Evolutionary conservation across 2,888 invertebrate genomes (phyloP).

Genomic region (Lasioglossum malachurum): DNA sequence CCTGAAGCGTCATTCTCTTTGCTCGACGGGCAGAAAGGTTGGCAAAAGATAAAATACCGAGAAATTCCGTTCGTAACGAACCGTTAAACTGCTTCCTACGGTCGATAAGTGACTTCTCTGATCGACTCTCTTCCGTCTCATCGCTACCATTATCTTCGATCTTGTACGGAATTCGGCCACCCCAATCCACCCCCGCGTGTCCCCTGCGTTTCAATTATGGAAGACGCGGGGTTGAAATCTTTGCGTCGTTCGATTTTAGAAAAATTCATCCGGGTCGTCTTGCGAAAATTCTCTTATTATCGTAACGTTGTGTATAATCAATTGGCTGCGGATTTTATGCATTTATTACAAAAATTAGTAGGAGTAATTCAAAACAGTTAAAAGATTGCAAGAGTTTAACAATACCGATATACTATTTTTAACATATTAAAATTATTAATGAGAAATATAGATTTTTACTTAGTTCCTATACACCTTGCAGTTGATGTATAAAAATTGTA

Average conservation of each 20-base stretch:
- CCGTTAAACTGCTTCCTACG: constrained; percentile 69
- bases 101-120: constrained; percentile 66
- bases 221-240: constrained; percentile 9
- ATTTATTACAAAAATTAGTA: too few species aligned
- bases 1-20: constrained; percentile 32
- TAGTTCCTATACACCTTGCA: too few species aligned
- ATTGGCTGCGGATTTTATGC: too few species aligned
- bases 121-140: constrained; percentile 61
- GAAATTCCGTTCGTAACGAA: constrained; percentile 70
- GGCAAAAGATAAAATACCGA: constrained; percentile 66
- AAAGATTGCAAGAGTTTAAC: too few species aligned
- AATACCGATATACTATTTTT: too few species aligned
- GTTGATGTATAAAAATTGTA: too few species aligned
- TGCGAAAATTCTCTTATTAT: background rate
- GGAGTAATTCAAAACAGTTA: too few species aligned
- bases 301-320: too few species aligned
- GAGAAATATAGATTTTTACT: too few species aligned
- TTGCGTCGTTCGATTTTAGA: background rate
- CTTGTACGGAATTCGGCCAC: constrained; percentile 48
- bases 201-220: constrained; percentile 12
- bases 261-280: background rate
- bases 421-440: too few species aligned
- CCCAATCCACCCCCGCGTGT: background rate
- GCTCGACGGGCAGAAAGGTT: constrained; percentile 29
- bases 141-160: constrained; percentile 66